Evolutionary conservation across 2,888 invertebrate genomes (phyloP).

Genomic region (Sarcophaga rosellei): DNA sequence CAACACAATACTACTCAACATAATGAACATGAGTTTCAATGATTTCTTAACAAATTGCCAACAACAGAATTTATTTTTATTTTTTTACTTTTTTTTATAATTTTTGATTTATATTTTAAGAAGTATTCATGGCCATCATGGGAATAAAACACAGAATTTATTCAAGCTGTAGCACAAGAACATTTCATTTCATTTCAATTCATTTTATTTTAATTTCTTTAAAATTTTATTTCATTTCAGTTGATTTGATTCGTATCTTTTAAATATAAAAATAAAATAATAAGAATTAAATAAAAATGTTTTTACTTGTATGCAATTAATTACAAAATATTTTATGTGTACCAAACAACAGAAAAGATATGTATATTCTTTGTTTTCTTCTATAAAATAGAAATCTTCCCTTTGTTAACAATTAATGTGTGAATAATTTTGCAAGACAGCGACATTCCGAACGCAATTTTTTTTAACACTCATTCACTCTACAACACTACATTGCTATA

Average conservation of each 20-base stretch:
- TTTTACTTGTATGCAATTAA: not conserved
- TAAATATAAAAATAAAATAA: not conserved
- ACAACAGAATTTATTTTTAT: not conserved
- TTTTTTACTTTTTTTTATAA: not conserved
- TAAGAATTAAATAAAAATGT: not conserved
- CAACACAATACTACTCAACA: not conserved
- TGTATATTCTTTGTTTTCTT: not conserved
- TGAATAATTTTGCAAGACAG: too few species aligned
- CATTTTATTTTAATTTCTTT: not conserved
- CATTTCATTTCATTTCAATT: not conserved
- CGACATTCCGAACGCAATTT: too few species aligned
- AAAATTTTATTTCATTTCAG: not conserved
- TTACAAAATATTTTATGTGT: not conserved
- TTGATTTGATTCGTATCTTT: not conserved
- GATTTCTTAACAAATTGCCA: constrained; percentile 26
- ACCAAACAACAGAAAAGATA: not conserved
- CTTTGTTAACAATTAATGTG: too few species aligned
- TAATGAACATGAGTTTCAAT: constrained; percentile 32
- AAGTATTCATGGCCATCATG: constrained; percentile 26
- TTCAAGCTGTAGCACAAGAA: constrained; percentile 8
- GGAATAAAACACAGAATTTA: constrained; percentile 2
- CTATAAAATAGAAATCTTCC: too few species aligned
- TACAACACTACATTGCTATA: too few species aligned
- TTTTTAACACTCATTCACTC: too few species aligned
- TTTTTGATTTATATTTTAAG: constrained; percentile 9